Evolutionary conservation across 2,797 vertebrate genomes (phyloP), one percentile per base, ranked within the genome.

Genomic region (Petrocephalus schoutedeni): DNA sequence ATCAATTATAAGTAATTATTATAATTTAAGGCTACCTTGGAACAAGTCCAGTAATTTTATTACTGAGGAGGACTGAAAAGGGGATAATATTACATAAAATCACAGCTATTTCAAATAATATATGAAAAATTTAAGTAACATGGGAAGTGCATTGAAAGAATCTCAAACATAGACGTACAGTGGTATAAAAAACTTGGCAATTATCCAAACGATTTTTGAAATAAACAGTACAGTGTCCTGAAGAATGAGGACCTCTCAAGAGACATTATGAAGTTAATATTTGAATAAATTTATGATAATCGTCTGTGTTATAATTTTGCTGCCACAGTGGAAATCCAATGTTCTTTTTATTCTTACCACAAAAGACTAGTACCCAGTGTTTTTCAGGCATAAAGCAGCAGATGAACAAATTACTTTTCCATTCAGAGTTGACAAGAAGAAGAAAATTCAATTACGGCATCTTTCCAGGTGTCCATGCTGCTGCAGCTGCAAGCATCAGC

Each of bases 301-400:
- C 51, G 82, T 90, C 86, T 87, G 74, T 71, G 71, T 28, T 87
- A 67, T 86, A 74, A 90, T 88, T 89, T 90, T 89, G 71, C 86
- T 89, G 89, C 89, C 88, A 86, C 74, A 54, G 58, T 71, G 88
- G 6, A 90, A 88, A 90, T 88, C 87, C 86, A 85, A 87, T 54
- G 84, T 71, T 51, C 54, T 87, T 74, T 80, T 88, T 19, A 51
- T 53, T 45, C 56, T 14, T 32, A 83, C 45, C 74, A 87, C 54
- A 89, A 87, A 87, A 84, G 57, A 54, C 71, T 58, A 10, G 85
- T 77, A 58, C 77, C 41, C 49, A 83, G 56, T 86, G 85, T 86
- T 87, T 89, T 71, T 16, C 88, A 87, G 71, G 53, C 74, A 61
- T 56, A 57, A 87, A 87, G 82, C 83, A 89, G 57, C 32, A 61